Base-by-base conservation (phyloP, 2,888 invertebrate species). In the Sesia bembeciformis region DNA sequence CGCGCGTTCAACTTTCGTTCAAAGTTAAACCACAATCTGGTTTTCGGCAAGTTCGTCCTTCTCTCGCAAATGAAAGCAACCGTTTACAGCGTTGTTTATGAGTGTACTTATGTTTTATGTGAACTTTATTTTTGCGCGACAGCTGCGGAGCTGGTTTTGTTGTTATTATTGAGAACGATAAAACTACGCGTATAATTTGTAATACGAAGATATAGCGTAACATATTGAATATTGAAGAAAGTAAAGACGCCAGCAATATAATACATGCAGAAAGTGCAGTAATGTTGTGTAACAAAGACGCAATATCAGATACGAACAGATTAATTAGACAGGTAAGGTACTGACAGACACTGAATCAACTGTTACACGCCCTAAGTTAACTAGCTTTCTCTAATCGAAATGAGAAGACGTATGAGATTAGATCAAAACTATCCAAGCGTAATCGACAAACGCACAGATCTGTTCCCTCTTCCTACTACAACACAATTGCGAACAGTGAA, bases 301-400 rank as follows among this genome's bases (percentile, higher is more conserved):
- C 23, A 23, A 23, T 23, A 23, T 23, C 23, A 23, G 23, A 23
- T 23, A 23, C 23, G 23, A 46, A 46, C 8, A 4, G 3, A 8
- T 8, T 46, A 46, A 8, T 46, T 46, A 46, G 43, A 46, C 43
- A 46, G 8, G n/a, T 4, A 46, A 43, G 52, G n/a, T 51, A 40
- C 49, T 42, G 55, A 39, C 51, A 38, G 57, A 42, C 8, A 52
- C 51, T 40, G 40, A 53, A 55, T 49, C 52, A 51, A 23, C 38
- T 57, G 52, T 51, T 52, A 38, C 51, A 54, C 38, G 56, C 56
- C 58, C 53, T 60, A 62, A 61, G 59, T 63, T 67, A 70, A 66
- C 65, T 62, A 74, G 79, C 85, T 86, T 87, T 87, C 87, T 78
- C 82, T 67, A 63, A 62, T 68, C 60, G 59, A 64, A 77, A 69